These are phyloP conservation scores for Paracyclopina nana DNA, from an alignment of 1,140 invertebrate species.

Conservation along the genomic window DNA sequence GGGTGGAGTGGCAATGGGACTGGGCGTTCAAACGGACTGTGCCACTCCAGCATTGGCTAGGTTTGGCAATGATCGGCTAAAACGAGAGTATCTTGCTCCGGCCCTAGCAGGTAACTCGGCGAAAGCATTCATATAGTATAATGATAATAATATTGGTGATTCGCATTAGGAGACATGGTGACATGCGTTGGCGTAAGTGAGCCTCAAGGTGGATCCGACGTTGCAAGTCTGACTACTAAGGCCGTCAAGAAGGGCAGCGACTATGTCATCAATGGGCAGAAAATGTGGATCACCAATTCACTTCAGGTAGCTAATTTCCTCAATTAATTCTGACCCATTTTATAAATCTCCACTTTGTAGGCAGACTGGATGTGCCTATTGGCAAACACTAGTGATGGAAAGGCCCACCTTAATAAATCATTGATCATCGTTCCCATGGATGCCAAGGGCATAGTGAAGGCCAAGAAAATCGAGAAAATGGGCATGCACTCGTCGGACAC, in stretches of 20 bases:
- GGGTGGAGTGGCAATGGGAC: conserved; percentile 36
- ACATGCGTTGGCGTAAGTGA: conserved; percentile 38
- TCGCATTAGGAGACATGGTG: no score
- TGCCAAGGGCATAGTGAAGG: conserved; percentile 23
- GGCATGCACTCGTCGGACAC: conserved; percentile 37
- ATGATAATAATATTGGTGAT: no score
- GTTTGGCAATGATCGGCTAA: conserved; percentile 37
- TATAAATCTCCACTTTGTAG: conserved; percentile 23
- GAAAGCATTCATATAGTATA: no score
- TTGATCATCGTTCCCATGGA: conserved; percentile 38
- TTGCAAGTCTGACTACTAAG: conserved; percentile 30
- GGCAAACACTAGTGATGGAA: conserved; percentile 23
- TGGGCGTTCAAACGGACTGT: conserved; percentile 37
- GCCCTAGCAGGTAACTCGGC: conserved; percentile 34
- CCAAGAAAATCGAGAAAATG: conserved; percentile 32
- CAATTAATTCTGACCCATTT: no score
- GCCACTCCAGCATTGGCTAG: conserved; percentile 31
- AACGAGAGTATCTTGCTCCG: conserved; percentile 35
- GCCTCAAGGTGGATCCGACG: conserved; percentile 35
- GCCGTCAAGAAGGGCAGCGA: conserved; percentile 30
- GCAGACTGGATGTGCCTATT: no score
- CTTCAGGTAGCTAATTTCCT: no score
- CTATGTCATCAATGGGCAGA: conserved; percentile 34
- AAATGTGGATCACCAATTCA: conserved; percentile 38
- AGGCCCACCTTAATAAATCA: conserved; percentile 35